Conservation (phyloP, 1,140 invertebrate genomes). For the Mamestra configurata region DNA sequence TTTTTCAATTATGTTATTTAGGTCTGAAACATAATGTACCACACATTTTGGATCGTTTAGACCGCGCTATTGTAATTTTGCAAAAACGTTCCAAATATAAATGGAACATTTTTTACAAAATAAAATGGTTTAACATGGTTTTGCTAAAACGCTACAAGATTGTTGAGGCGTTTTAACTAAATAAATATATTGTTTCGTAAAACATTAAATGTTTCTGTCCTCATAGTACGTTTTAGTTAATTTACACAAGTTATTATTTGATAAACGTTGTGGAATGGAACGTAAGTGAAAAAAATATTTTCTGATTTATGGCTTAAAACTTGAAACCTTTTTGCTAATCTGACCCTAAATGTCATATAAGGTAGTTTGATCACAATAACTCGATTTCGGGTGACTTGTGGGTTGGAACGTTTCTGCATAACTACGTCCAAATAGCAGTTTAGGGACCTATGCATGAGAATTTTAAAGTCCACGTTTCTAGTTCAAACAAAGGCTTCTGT, state of each 20-base stretch:
- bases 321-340: conserved; percentile 7
- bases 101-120: conserved; percentile 18
- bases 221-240: conserved; percentile 9
- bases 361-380: conserved; percentile 8
- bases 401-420: no score
- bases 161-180: conserved; percentile 9
- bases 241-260: conserved; percentile 1
- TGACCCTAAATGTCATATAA: not conserved
- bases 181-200: conserved; percentile 17
- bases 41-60: not conserved
- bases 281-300: conserved; percentile 10
- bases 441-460: not conserved
- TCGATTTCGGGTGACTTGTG: conserved; percentile 11
- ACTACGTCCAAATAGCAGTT: not conserved
- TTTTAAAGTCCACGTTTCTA: not conserved
- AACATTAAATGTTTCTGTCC: conserved; percentile 11
- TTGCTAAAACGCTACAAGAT: conserved; percentile 19
- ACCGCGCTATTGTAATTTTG: not conserved
- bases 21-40: not conserved
- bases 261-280: not conserved
- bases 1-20: not conserved
- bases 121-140: conserved; percentile 25
- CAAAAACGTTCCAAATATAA: conserved; percentile 14
- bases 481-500: not conserved
- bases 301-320: not conserved